These are phyloP conservation scores for Andrena bicolor DNA, from an alignment of 2,888 invertebrate genomes.

Conservation along the genomic window DNA sequence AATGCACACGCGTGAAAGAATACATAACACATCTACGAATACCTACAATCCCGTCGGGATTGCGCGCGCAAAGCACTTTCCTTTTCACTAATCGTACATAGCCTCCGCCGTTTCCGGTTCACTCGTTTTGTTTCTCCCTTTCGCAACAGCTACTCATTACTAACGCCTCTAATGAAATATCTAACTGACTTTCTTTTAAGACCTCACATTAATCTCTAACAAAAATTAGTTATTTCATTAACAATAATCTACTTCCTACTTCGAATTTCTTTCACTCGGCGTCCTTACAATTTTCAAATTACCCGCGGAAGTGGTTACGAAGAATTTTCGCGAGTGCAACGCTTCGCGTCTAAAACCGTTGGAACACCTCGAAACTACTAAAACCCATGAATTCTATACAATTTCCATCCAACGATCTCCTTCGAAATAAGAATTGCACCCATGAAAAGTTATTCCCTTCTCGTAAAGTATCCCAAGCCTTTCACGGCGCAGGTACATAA, in stretches of 20 bases:
- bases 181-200: neutral
- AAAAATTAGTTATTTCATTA: neutral
- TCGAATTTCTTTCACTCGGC: neutral
- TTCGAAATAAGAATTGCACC: too few relatives aligned
- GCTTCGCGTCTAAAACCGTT: too few relatives aligned
- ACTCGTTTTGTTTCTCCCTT: constrained; percentile 37
- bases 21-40: neutral
- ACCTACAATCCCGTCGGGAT: constrained; percentile 3
- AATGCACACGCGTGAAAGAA: neutral
- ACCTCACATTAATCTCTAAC: neutral
- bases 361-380: too few relatives aligned
- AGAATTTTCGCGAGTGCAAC: too few relatives aligned
- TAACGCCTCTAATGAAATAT: neutral
- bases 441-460: too few relatives aligned
- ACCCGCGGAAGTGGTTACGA: too few relatives aligned
- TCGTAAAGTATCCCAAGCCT: too few relatives aligned
- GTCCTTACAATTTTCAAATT: too few relatives aligned
- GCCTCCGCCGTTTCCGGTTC: constrained; percentile 38
- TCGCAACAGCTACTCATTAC: constrained; percentile 28
- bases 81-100: constrained; percentile 48
- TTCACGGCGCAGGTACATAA: neutral
- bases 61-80: constrained; percentile 33
- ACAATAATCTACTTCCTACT: neutral
- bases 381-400: too few relatives aligned
- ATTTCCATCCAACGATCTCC: too few relatives aligned